Conservation (phyloP, 2,113 vertebrate genomes). For the Gambusia affinis region DNA sequence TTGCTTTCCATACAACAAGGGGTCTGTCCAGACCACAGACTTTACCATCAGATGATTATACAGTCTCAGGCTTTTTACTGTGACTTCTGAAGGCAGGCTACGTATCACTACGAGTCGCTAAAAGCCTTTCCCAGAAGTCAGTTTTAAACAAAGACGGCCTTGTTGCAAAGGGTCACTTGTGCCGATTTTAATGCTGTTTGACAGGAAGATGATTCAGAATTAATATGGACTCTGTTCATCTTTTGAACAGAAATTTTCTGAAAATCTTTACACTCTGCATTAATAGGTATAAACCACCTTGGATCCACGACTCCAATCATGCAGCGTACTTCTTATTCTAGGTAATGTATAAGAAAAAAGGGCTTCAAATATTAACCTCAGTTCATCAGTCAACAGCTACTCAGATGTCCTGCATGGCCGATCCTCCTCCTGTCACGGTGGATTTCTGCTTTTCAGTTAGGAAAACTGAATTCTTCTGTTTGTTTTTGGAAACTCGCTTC, state of each 20-base stretch:
- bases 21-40: background rate
- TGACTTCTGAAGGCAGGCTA: slow-evolving; percentile 1
- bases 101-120: background rate
- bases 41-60: background rate
- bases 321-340: background rate
- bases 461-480: too few relatives aligned
- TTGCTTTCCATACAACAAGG: background rate
- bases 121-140: slow-evolving; percentile 5
- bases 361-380: too few relatives aligned
- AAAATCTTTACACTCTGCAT: too few relatives aligned
- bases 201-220: background rate
- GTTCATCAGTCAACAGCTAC: too few relatives aligned
- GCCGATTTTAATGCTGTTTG: background rate
- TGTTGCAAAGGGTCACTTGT: background rate
- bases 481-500: too few relatives aligned
- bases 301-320: background rate
- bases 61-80: slow-evolving; percentile 6
- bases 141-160: background rate
- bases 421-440: too few relatives aligned
- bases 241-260: background rate
- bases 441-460: too few relatives aligned
- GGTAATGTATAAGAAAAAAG: too few relatives aligned
- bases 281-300: too few relatives aligned
- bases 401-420: too few relatives aligned
- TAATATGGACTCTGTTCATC: background rate